Conservation (phyloP, 2,888 invertebrate genomes). For the Empis livida region DNA sequence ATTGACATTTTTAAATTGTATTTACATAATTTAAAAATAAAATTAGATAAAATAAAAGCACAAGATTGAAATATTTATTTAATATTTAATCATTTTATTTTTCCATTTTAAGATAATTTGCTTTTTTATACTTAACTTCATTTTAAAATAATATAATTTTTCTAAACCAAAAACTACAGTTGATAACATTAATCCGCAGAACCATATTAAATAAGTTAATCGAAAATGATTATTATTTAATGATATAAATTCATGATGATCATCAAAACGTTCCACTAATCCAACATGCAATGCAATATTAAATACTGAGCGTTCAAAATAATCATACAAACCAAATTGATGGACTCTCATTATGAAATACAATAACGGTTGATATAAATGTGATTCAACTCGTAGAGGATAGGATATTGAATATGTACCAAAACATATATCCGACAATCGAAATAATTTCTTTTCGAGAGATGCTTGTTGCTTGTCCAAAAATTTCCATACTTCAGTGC, state of each 20-base stretch:
- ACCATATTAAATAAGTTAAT: background rate
- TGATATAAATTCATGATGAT: background rate
- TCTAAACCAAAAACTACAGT: no score
- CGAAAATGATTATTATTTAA: background rate
- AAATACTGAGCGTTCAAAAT: conserved; percentile 19
- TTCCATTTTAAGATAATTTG: no score
- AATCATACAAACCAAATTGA: conserved; percentile 21
- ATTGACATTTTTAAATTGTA: no score
- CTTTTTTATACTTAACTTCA: no score
- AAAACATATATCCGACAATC: conserved; percentile 24
- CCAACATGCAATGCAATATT: conserved; percentile 19
- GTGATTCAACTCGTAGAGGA: conserved; percentile 13
- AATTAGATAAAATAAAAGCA: no score
- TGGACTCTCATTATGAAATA: conserved; percentile 22
- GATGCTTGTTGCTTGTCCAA: conserved; percentile 19
- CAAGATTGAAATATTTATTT: no score
- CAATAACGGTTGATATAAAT: conserved; percentile 11
- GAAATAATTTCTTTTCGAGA: conserved; percentile 20
- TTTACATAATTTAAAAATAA: no score
- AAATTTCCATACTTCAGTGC: conserved; percentile 24
- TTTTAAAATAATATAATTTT: no score
- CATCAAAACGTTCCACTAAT: conserved; percentile 5
- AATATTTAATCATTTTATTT: no score
- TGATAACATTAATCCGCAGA: no score
- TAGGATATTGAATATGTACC: conserved; percentile 14